These are phyloP conservation scores for Nephila pilipes DNA, from an alignment of 1,140 invertebrate species.

Conservation along the genomic window DNA sequence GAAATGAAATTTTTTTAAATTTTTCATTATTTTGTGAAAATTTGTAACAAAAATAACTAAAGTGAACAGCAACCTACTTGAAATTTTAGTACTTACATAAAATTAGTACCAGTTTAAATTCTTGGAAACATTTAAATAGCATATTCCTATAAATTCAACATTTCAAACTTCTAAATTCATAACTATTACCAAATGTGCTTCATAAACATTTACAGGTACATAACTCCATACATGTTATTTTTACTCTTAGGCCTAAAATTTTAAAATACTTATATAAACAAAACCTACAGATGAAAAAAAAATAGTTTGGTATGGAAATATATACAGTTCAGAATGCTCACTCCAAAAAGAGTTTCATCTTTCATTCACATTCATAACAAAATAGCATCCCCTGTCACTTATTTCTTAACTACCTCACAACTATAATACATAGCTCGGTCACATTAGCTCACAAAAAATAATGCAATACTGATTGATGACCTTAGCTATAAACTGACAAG, in stretches of 20 bases:
- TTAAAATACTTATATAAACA: constrained; percentile 62
- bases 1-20: too few relatives aligned
- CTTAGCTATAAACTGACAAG: not conserved
- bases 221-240: constrained; percentile 58
- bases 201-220: constrained; percentile 74
- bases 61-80: too few relatives aligned
- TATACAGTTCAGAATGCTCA: constrained; percentile 64
- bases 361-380: constrained; percentile 60
- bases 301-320: constrained; percentile 68
- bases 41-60: too few relatives aligned
- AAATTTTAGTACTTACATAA: too few relatives aligned
- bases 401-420: not conserved
- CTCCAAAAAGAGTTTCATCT: not conserved
- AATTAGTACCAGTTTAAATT: not conserved
- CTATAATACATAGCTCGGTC: not conserved
- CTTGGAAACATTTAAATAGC: not conserved
- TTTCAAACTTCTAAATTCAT: constrained; percentile 53
- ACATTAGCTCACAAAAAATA: constrained; percentile 10
- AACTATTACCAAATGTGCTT: constrained; percentile 50
- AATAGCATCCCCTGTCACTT: constrained; percentile 57
- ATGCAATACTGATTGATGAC: constrained; percentile 63
- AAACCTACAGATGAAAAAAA: constrained; percentile 71
- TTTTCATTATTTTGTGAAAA: too few relatives aligned
- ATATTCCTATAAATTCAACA: constrained; percentile 51
- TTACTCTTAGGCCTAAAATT: constrained; percentile 43